A percentile compares a stretch with the other conserved stretches of the same genome.
Evolutionary conservation across 1,140 invertebrate species (phyloP).

Genomic region (Ooceraea biroi): DNA sequence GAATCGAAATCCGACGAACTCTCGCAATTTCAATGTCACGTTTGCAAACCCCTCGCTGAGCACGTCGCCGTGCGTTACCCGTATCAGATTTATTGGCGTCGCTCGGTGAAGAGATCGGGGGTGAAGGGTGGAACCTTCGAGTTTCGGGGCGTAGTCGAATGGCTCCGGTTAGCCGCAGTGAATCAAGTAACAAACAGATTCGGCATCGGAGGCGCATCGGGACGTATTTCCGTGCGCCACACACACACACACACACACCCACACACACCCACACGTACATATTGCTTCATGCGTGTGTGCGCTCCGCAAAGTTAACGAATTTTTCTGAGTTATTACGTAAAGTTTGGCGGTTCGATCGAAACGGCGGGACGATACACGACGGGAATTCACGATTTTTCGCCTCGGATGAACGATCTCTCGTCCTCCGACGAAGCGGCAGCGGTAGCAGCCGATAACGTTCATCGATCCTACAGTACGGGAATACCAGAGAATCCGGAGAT

Average conservation of each 20-base stretch:
- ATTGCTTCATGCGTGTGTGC: not conserved
- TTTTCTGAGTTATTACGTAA: conserved; percentile 73
- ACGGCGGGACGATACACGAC: not conserved
- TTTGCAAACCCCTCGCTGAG: not conserved
- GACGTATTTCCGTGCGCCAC: conserved; percentile 47
- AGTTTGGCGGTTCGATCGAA: conserved; percentile 66
- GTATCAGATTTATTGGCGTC: conserved; percentile 59
- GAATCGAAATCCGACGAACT: too few species aligned
- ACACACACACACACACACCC: not conserved
- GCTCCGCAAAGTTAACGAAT: conserved; percentile 65
- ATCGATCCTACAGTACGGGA: not conserved
- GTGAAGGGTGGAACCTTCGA: conserved; percentile 58
- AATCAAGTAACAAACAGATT: conserved; percentile 77
- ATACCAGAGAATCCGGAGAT: not conserved
- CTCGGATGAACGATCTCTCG: not conserved
- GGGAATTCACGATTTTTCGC: conserved; percentile 62
- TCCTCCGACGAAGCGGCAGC: too few species aligned
- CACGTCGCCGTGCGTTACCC: conserved; percentile 29
- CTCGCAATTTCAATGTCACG: too few species aligned
- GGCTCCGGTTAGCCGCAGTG: conserved; percentile 35
- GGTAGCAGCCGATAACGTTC: conserved; percentile 11
- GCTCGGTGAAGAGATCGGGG: conserved; percentile 10
- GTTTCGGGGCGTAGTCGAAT: conserved; percentile 34
- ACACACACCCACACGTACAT: not conserved
- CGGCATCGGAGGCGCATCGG: conserved; percentile 52